A percentile compares a stretch with the other conserved stretches of the same genome.
phyloP scores from a whole-genome alignment of 1,140 invertebrate species.

The Anastatus disparis region DNA sequence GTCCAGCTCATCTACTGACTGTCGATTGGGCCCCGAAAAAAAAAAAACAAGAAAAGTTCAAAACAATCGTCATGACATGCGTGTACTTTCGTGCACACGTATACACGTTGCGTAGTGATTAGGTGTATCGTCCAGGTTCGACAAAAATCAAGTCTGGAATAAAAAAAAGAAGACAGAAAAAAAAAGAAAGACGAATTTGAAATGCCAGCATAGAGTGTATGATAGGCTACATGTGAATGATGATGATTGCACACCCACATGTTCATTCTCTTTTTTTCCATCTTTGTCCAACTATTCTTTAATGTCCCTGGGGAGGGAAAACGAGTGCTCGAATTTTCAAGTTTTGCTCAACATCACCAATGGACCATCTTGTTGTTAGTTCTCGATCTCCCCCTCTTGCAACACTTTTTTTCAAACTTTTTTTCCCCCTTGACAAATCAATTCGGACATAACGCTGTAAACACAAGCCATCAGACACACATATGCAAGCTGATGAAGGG shows the following conservation, averaged over 20 bases:
- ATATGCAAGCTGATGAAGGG: too few relatives aligned
- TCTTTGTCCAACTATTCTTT: slow-evolving; percentile 41
- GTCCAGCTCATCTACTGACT: neutral
- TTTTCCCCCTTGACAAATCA: slow-evolving; percentile 60
- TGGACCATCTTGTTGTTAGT: slow-evolving; percentile 46
- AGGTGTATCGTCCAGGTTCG: neutral
- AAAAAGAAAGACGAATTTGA: neutral
- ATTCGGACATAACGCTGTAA: slow-evolving; percentile 63
- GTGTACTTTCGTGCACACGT: neutral
- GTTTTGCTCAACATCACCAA: slow-evolving; percentile 43
- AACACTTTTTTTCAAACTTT: neutral
- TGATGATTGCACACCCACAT: slow-evolving; percentile 59
- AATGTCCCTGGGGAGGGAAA: slow-evolving; percentile 18
- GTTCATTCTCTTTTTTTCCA: slow-evolving; percentile 44
- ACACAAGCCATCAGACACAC: too few relatives aligned
- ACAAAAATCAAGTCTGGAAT: neutral
- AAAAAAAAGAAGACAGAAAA: neutral
- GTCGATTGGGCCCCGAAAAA: slow-evolving; percentile 13
- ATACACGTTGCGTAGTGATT: neutral
- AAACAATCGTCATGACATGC: slow-evolving; percentile 31
- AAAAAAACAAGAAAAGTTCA: slow-evolving; percentile 1
- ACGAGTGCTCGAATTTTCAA: slow-evolving; percentile 55
- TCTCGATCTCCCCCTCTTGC: slow-evolving; percentile 39
- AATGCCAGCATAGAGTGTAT: slow-evolving; percentile 3
- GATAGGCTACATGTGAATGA: slow-evolving; percentile 38